phyloP scores from a whole-genome alignment of 2,113 vertebrate species.

The Cottus gobio region DNA sequence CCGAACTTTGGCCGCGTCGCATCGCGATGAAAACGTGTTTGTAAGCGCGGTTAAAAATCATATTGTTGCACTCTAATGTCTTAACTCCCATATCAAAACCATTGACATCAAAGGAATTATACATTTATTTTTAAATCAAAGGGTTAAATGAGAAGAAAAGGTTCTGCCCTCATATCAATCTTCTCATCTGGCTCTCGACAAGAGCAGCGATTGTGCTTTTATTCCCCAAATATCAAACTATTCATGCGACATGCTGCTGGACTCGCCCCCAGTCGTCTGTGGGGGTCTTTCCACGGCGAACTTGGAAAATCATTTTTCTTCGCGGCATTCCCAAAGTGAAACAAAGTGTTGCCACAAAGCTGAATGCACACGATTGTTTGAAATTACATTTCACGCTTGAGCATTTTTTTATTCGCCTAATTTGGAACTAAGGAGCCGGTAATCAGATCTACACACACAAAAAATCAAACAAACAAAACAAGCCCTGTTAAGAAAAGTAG shows the following conservation, averaged over 20 bases:
- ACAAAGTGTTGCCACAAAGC: not conserved
- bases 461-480: not conserved
- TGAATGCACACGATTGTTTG: not conserved
- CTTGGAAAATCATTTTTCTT: not conserved
- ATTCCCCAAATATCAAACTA: not conserved
- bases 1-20: too few species aligned
- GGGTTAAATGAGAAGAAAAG: not conserved
- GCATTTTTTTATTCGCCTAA: not conserved
- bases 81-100: not conserved
- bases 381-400: not conserved
- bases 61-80: not conserved
- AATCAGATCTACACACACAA: not conserved
- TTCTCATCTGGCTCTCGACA: not conserved
- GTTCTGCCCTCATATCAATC: not conserved
- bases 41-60: too few species aligned
- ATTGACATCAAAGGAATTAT: not conserved
- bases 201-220: not conserved
- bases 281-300: not conserved
- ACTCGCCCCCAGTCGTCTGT: not conserved
- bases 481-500: not conserved
- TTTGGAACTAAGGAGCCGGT: not conserved
- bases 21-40: too few species aligned
- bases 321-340: not conserved
- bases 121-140: not conserved
- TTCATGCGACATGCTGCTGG: not conserved